Conservation (phyloP, 2,797 vertebrate species). For the Alcedo atthis region DNA sequence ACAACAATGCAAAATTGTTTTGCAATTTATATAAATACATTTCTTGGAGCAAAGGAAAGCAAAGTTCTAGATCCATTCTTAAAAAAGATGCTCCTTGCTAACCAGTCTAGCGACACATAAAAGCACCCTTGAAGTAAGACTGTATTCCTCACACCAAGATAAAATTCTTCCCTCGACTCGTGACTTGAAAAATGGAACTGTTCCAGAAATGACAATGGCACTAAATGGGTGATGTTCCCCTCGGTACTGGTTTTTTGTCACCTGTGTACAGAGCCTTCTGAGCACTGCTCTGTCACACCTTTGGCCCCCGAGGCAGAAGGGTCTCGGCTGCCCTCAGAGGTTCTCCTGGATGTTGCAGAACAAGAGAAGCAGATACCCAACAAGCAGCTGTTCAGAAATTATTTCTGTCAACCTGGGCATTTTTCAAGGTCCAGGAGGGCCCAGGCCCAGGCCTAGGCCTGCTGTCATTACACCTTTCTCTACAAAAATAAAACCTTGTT, state of each 20-base stretch:
- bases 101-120: slow-evolving; percentile 40
- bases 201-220: slow-evolving; percentile 33
- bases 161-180: slow-evolving; percentile 10
- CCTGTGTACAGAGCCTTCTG: background rate
- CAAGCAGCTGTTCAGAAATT: background rate
- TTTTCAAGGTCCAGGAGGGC: slow-evolving; percentile 3
- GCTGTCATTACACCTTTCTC: background rate
- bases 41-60: slow-evolving; percentile 60
- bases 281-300: background rate
- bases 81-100: slow-evolving; percentile 63
- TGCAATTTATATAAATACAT: slow-evolving; percentile 63
- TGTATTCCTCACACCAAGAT: slow-evolving; percentile 47
- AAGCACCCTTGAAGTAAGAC: slow-evolving; percentile 55
- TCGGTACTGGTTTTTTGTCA: background rate
- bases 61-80: slow-evolving; percentile 45
- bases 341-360: background rate
- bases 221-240: background rate
- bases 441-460: background rate
- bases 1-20: slow-evolving; percentile 60
- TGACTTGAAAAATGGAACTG: slow-evolving; percentile 31
- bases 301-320: background rate
- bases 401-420: background rate
- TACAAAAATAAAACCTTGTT: slow-evolving; percentile 44
- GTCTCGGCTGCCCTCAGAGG: background rate
- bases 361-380: background rate